phyloP scores from a whole-genome alignment of 2,888 invertebrate genomes.

The Luperina nickerlii region DNA sequence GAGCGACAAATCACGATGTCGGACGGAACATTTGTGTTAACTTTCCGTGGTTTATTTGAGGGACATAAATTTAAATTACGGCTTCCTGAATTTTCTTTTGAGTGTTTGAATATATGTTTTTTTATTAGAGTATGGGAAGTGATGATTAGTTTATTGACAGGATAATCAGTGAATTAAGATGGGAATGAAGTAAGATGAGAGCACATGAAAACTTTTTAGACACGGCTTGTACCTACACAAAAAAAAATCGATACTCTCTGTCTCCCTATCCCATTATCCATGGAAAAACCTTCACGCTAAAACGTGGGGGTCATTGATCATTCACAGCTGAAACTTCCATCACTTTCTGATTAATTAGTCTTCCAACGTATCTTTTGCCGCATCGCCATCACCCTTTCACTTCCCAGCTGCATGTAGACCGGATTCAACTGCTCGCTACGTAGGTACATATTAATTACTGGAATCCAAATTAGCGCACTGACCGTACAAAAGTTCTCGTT shows the following conservation, averaged over 20 bases:
- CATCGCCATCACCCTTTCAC: conserved; percentile 48
- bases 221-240: too few relatives aligned
- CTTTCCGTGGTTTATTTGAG: conserved; percentile 61
- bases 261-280: neutral
- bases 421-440: conserved; percentile 57
- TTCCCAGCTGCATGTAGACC: conserved; percentile 42
- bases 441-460: conserved; percentile 85
- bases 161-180: neutral
- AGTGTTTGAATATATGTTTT: conserved; percentile 37
- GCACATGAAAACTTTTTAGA: neutral
- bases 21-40: conserved; percentile 64
- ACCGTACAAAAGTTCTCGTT: conserved; percentile 79
- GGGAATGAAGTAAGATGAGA: neutral
- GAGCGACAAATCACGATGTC: conserved; percentile 66
- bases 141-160: conserved; percentile 16
- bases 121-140: neutral
- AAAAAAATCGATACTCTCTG: neutral
- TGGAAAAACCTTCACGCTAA: neutral
- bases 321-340: neutral
- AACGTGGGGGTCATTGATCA: neutral
- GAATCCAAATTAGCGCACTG: conserved; percentile 85
- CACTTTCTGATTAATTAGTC: conserved; percentile 4
- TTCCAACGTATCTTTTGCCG: conserved; percentile 18
- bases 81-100: conserved; percentile 41
- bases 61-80: conserved; percentile 61